Conservation (phyloP, 2,113 vertebrate species). For the Xenopus laevis region DNA sequence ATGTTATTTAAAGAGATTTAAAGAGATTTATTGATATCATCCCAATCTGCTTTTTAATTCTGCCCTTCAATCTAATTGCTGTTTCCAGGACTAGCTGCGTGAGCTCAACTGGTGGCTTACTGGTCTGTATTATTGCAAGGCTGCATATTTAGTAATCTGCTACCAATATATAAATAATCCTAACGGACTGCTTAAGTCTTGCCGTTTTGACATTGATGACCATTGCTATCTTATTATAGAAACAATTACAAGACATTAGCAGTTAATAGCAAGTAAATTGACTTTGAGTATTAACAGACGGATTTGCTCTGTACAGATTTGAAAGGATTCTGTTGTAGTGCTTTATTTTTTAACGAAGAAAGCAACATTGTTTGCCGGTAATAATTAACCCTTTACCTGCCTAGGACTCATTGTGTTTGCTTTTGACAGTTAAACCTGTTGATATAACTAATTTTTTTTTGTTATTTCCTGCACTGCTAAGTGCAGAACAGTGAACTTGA, state of each 20-base stretch:
- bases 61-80: too few relatives aligned
- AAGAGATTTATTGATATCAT: too few relatives aligned
- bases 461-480: too few relatives aligned
- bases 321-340: background rate
- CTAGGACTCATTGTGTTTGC: too few relatives aligned
- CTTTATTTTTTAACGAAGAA: background rate
- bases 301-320: background rate
- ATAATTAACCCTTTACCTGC: background rate
- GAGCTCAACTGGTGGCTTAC: background rate
- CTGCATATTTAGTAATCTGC: background rate
- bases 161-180: background rate
- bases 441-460: too few relatives aligned
- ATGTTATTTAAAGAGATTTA: too few relatives aligned
- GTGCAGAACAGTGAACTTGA: too few relatives aligned
- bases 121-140: background rate
- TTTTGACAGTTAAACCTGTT: too few relatives aligned
- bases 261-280: conserved; percentile 23
- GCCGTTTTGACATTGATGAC: background rate
- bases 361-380: background rate
- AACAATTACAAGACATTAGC: conserved; percentile 35
- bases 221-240: conserved; percentile 18
- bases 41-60: too few relatives aligned
- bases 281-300: conserved; percentile 9
- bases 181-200: background rate
- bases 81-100: too few relatives aligned